Evolutionary conservation across 2,888 invertebrate species (phyloP).

Genomic region (Baccha elongata): DNA sequence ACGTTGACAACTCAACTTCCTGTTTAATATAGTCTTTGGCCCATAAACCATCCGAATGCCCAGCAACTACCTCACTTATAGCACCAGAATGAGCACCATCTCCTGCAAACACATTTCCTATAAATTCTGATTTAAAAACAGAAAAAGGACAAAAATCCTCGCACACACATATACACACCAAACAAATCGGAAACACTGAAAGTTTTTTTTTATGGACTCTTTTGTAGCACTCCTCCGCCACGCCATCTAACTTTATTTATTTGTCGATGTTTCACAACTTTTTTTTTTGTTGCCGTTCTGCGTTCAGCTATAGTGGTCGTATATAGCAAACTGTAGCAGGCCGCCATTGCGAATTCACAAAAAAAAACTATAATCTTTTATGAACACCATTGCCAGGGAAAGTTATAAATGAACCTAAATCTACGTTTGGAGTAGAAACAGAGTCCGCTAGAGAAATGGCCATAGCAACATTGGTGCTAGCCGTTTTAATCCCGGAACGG

Average conservation of each 20-base stretch:
- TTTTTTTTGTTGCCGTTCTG: neutral
- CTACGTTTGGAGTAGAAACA: slow-evolving; percentile 26
- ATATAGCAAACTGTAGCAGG: slow-evolving; percentile 1
- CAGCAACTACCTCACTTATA: slow-evolving; percentile 7
- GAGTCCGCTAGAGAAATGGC: neutral
- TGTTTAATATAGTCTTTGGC: slow-evolving; percentile 49
- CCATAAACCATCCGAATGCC: slow-evolving; percentile 33
- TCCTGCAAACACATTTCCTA: slow-evolving; percentile 44
- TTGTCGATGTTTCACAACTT: slow-evolving; percentile 55
- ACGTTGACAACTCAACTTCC: slow-evolving; percentile 65
- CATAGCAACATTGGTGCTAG: slow-evolving; percentile 10
- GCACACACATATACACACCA: neutral
- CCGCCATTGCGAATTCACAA: slow-evolving; percentile 42
- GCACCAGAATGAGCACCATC: neutral
- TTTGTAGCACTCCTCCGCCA: slow-evolving; percentile 29
- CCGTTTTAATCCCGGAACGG: slow-evolving; percentile 30
- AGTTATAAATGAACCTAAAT: slow-evolving; percentile 70
- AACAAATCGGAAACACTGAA: slow-evolving; percentile 41
- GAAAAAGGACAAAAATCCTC: slow-evolving; percentile 31
- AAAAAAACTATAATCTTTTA: slow-evolving; percentile 30
- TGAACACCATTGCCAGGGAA: slow-evolving; percentile 50
- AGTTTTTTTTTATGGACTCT: slow-evolving; percentile 55
- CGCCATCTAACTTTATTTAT: slow-evolving; percentile 45
- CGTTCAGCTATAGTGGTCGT: neutral
- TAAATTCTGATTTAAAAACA: slow-evolving; percentile 38